Percentiles rank a stretch among this genome's conserved stretches.
These are phyloP conservation scores for Dinoponera quadriceps DNA, from an alignment of 1,140 invertebrate genomes.

Conservation along the genomic window DNA sequence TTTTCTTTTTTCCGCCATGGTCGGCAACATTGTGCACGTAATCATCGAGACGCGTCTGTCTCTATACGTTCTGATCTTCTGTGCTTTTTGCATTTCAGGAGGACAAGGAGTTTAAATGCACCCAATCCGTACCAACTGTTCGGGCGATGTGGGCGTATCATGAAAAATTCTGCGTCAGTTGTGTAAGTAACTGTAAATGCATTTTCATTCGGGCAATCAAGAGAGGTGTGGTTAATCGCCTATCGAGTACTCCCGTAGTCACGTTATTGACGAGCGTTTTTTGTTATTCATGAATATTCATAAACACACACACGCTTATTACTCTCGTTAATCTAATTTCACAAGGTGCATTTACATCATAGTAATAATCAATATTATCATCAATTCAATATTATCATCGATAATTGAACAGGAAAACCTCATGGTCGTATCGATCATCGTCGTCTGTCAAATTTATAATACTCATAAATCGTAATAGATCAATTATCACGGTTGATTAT, in stretches of 20 bases:
- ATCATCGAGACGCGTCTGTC: no score
- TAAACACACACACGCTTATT: no score
- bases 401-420: not conserved
- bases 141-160: slow-evolving; percentile 97
- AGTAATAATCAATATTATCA: not conserved
- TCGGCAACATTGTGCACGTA: no score
- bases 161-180: slow-evolving; percentile 98
- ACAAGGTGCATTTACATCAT: not conserved
- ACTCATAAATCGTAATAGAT: not conserved
- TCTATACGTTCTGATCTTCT: not conserved
- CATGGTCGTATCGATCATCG: not conserved
- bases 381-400: not conserved
- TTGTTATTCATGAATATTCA: no score
- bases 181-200: slow-evolving; percentile 91
- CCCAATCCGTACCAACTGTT: slow-evolving; percentile 97
- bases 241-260: not conserved
- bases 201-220: not conserved
- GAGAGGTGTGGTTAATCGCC: not conserved
- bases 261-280: not conserved
- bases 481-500: not conserved
- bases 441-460: not conserved
- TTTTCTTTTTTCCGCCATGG: no score
- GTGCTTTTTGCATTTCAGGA: slow-evolving; percentile 88
- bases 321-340: not conserved
- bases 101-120: slow-evolving; percentile 96